Evolutionary conservation across 2,113 vertebrate genomes (phyloP).

Genomic region (Albula goreensis): DNA sequence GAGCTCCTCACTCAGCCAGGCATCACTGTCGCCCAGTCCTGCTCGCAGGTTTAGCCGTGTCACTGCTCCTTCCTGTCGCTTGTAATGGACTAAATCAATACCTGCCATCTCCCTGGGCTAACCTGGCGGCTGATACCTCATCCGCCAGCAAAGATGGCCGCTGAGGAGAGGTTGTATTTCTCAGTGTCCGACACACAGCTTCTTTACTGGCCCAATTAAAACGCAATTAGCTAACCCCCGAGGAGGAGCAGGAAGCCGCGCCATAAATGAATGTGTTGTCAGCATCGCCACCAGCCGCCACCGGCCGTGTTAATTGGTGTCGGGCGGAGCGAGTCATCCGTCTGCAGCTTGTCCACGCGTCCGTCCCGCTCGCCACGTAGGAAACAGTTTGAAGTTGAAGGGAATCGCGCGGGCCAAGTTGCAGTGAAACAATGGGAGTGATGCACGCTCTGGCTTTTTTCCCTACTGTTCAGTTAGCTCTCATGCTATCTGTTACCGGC

Average conservation of each 20-base stretch:
- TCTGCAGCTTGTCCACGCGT: neutral
- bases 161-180: neutral
- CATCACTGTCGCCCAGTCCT: conserved; percentile 16
- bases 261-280: neutral
- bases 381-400: neutral
- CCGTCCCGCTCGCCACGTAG: neutral
- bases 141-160: neutral
- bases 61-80: neutral
- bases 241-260: conserved; percentile 23
- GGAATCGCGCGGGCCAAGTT: neutral
- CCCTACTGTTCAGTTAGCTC: too few relatives aligned
- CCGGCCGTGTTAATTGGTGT: neutral
- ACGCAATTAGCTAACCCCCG: neutral
- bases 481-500: too few relatives aligned
- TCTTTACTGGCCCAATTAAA: conserved; percentile 1
- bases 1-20: too few relatives aligned
- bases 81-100: neutral
- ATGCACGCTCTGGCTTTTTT: neutral
- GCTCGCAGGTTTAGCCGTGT: neutral
- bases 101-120: neutral
- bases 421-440: neutral
- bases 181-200: neutral
- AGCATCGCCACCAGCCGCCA: neutral
- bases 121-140: neutral
- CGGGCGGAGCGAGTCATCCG: neutral